phyloP scores from a whole-genome alignment of 2,797 vertebrate genomes.

The Triplophysa yarkandensis region DNA sequence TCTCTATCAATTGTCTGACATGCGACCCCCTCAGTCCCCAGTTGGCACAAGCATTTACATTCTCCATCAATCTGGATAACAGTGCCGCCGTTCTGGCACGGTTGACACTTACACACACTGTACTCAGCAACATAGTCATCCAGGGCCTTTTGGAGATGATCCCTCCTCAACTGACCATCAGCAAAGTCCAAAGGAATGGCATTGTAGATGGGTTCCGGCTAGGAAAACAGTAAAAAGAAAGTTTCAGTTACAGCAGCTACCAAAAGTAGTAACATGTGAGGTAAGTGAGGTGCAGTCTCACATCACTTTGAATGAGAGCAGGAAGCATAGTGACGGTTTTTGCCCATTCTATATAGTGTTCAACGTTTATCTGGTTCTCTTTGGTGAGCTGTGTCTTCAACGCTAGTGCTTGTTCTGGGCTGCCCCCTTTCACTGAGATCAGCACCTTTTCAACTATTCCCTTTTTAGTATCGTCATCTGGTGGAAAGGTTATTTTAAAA shows the following conservation, averaged over 20 bases:
- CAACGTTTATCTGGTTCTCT: slow-evolving; percentile 65
- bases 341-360: slow-evolving; percentile 80
- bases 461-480: neutral
- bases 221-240: slow-evolving; percentile 28
- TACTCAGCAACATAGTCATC: slow-evolving; percentile 84
- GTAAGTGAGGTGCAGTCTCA: slow-evolving; percentile 58
- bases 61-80: slow-evolving; percentile 79
- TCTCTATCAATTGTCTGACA: slow-evolving; percentile 77
- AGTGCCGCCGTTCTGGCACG: slow-evolving; percentile 85
- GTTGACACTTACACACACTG: slow-evolving; percentile 83
- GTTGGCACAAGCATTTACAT: slow-evolving; percentile 81
- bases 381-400: slow-evolving; percentile 75
- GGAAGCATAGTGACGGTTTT: slow-evolving; percentile 74
- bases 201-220: slow-evolving; percentile 83
- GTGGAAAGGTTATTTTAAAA: neutral
- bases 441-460: slow-evolving; percentile 79
- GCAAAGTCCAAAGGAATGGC: slow-evolving; percentile 80
- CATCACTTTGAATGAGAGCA: slow-evolving; percentile 78
- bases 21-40: slow-evolving; percentile 74
- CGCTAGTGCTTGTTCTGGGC: slow-evolving; percentile 61
- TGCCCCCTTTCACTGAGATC: slow-evolving; percentile 82
- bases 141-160: slow-evolving; percentile 79
- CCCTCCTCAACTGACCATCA: slow-evolving; percentile 70
- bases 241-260: neutral
- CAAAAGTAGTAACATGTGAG: neutral